phyloP scores from a whole-genome alignment of 2,113 vertebrate genomes.

The Montifringilla adamsi region DNA sequence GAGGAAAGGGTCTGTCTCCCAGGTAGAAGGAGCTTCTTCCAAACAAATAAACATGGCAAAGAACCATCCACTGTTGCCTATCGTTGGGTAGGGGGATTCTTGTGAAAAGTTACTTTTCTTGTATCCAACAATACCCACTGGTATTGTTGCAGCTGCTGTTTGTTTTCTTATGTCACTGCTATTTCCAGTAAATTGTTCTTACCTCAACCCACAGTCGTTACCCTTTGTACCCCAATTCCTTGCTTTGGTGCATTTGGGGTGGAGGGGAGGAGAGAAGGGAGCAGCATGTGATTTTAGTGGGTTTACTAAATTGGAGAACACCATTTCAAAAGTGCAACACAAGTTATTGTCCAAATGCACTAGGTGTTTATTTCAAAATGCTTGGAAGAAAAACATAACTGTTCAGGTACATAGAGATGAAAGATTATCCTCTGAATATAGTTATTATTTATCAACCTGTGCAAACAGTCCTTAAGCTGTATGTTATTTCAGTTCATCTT shows the following conservation, averaged over 20 bases:
- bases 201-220: neutral
- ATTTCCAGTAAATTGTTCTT: neutral
- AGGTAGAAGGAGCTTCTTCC: neutral
- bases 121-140: neutral
- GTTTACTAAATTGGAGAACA: neutral
- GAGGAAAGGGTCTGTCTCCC: neutral
- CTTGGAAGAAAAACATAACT: fast-evolving
- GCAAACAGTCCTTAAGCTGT: neutral
- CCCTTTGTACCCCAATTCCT: neutral
- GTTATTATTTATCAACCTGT: neutral
- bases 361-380: neutral
- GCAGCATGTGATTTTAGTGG: neutral
- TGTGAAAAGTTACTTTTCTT: neutral
- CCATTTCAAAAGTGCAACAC: neutral
- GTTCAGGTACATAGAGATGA: neutral
- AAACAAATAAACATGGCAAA: neutral
- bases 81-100: neutral
- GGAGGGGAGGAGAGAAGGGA: neutral
- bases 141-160: neutral
- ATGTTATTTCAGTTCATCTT: neutral
- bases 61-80: neutral
- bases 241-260: neutral
- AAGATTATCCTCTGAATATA: neutral
- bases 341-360: neutral
- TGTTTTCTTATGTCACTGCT: neutral